Evolutionary conservation across 2,113 vertebrate genomes (phyloP).

Genomic region (Cranoglanis bouderius): DNA sequence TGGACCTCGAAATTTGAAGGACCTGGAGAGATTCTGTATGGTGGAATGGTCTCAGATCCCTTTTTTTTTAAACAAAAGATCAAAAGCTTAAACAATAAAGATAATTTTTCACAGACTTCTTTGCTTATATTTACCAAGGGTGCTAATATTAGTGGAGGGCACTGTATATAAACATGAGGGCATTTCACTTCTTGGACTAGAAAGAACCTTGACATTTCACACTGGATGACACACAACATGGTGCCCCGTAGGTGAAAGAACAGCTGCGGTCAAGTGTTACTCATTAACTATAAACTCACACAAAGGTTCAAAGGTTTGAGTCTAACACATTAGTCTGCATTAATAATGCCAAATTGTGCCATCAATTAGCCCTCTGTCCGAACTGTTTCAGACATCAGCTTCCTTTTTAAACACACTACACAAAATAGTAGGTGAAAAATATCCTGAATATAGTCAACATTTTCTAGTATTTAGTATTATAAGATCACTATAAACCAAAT

Average conservation of each 20-base stretch:
- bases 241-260: constrained; percentile 17
- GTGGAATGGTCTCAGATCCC: no score
- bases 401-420: constrained; percentile 22
- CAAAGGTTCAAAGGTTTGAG: constrained; percentile 8
- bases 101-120: no score
- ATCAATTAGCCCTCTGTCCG: not conserved
- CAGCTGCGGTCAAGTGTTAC: constrained; percentile 27
- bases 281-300: constrained; percentile 42
- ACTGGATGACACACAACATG: constrained; percentile 18
- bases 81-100: no score
- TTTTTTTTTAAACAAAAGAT: no score
- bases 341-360: not conserved
- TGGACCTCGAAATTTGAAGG: no score
- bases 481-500: not conserved
- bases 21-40: no score
- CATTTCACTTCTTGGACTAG: not conserved
- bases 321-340: constrained; percentile 30
- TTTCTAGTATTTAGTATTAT: not conserved
- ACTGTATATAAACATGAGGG: not conserved
- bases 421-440: constrained; percentile 31
- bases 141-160: no score
- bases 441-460: not conserved
- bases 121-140: no score
- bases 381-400: not conserved
- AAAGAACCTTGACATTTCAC: not conserved